Evolutionary conservation across 2,888 invertebrate genomes (phyloP), one percentile per base, ranked within the genome.

Genomic region (Tuta absoluta): DNA sequence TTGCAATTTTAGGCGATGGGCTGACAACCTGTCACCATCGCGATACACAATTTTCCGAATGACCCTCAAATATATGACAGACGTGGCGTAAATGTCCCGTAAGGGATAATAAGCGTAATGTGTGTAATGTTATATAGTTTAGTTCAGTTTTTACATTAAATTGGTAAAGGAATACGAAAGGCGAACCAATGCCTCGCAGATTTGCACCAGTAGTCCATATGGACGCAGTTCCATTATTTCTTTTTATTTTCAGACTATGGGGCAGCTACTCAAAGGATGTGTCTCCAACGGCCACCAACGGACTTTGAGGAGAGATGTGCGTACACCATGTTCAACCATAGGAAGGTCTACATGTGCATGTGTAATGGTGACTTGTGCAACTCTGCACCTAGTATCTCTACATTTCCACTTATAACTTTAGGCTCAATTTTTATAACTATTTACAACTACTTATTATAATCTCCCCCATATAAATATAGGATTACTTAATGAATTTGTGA

Each of bases 361-460:
- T 98, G 98, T 77, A 94, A 93, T 74, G 98, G 98, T 5, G 98
- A 98, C 84, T 92, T 98, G 41, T 98, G 98, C 83, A 98, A 98
- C 69, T 77, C 86, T n/a, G 80, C 82, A 0, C 67, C 68, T 57
- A 77, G 66, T 68, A 67, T 74, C 41, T 63, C 78, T n/a, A 66
- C 69, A 48, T 70, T 72, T 48, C 71, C 80, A 4, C 64, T 77
- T 23, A 63, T 74, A 66, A 69, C 84, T 61, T 58, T 83, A 64
- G 53, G 75, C 61, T 68, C 78, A 37, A 19, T 80, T 63, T 41
- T 87, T 62, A 62, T 80, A 62, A 68, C 74, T 57, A 8, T 81
- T 45, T 78, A 71, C 66, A 80, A 80, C 68, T 70, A 72, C 70
- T 66, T 21, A 11, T 62, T 62, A 62, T 62, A 62, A 45, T 23